These are phyloP conservation scores for Hippocampus guttulatus DNA, from an alignment of 2,113 vertebrate genomes.

Conservation along the genomic window DNA sequence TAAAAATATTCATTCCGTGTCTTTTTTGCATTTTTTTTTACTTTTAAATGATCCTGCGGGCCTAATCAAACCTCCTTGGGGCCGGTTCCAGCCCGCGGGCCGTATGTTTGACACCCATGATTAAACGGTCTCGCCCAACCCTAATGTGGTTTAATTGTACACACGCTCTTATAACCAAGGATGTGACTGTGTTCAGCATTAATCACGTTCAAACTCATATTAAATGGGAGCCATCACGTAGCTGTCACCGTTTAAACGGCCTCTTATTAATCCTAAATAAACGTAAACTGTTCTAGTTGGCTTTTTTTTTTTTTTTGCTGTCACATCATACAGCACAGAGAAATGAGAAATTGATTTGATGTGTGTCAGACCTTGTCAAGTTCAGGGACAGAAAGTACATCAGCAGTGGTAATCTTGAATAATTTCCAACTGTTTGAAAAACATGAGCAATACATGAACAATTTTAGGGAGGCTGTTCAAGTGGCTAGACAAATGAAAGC, in stretches of 20 bases:
- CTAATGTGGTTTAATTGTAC: too few species aligned
- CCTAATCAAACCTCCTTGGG: too few species aligned
- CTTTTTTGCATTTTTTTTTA: too few species aligned
- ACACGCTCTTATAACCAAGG: too few species aligned
- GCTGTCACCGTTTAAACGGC: neutral
- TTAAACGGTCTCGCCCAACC: too few species aligned
- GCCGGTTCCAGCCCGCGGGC: too few species aligned
- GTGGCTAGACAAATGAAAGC: constrained; percentile 28
- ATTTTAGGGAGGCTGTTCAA: constrained; percentile 20
- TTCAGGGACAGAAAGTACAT: constrained; percentile 23
- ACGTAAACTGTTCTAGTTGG: neutral
- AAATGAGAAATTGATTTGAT: neutral
- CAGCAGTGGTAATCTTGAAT: constrained; percentile 21
- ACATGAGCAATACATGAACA: constrained; percentile 40
- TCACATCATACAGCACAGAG: neutral
- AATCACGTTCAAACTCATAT: neutral
- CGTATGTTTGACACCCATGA: too few species aligned
- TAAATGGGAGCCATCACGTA: neutral
- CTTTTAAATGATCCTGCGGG: too few species aligned
- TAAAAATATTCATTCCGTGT: too few species aligned
- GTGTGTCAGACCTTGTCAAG: neutral
- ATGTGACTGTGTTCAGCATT: neutral
- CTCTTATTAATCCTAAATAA: neutral
- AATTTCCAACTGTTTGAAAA: constrained; percentile 39
- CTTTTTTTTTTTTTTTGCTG: neutral